These are phyloP conservation scores for Helleia helle DNA, from an alignment of 2,888 invertebrate genomes.

Conservation along the genomic window DNA sequence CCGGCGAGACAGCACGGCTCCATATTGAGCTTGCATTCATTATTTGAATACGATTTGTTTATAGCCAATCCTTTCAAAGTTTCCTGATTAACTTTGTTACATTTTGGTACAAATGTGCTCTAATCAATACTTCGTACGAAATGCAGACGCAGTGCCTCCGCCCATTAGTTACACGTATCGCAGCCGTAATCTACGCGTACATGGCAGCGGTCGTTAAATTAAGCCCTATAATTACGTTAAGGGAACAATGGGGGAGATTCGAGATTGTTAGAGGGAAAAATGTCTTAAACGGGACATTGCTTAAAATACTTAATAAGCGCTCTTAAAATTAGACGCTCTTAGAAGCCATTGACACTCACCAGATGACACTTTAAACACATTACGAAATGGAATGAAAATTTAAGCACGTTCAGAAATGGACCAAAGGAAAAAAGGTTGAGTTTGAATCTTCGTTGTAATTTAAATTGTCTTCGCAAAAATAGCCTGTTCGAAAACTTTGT, in stretches of 20 bases:
- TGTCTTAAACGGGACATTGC: background rate
- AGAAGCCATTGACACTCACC: slow-evolving; percentile 3
- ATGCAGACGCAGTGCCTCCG: slow-evolving; percentile 22
- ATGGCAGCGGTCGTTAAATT: slow-evolving; percentile 23
- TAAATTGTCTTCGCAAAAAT: background rate
- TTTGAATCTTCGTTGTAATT: background rate
- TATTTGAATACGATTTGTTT: slow-evolving; percentile 19
- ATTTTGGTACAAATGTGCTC: background rate
- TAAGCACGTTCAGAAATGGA: background rate
- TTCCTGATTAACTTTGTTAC: background rate
- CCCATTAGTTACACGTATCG: slow-evolving; percentile 14
- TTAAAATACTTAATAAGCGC: slow-evolving; percentile 2
- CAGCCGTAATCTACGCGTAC: slow-evolving; percentile 20
- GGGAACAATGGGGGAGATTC: slow-evolving; percentile 19
- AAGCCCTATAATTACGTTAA: slow-evolving; percentile 21
- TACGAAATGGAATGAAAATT: background rate
- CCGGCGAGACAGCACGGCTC: slow-evolving; percentile 57
- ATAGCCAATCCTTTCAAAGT: slow-evolving; percentile 8
- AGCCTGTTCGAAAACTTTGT: background rate
- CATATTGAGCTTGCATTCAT: slow-evolving; percentile 39
- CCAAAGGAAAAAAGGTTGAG: background rate
- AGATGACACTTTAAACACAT: background rate
- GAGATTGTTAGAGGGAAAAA: slow-evolving; percentile 15
- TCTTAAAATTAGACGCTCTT: slow-evolving; percentile 4
- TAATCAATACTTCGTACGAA: slow-evolving; percentile 23